Conservation (phyloP, 2,113 vertebrate genomes). For the Mixornis gularis region DNA sequence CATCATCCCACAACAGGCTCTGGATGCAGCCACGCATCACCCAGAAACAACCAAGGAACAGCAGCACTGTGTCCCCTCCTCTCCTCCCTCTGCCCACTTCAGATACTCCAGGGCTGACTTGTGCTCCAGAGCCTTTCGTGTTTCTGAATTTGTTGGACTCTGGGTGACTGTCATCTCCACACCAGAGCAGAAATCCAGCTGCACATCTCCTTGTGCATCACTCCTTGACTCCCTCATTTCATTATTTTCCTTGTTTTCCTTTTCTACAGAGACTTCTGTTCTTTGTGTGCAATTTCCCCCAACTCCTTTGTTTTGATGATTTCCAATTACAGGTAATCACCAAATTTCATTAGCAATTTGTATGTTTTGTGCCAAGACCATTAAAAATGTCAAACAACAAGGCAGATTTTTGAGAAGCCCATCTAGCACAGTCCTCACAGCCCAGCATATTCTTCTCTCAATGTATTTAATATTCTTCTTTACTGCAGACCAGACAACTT, state of each 20-base stretch:
- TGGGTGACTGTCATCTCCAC: neutral
- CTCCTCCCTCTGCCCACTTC: neutral
- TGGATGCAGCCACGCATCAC: rapidly evolving
- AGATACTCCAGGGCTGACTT: neutral
- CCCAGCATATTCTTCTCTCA: neutral
- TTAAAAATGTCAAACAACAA: neutral
- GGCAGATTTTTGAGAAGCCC: neutral
- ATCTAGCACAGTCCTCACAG: neutral
- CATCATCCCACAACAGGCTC: rapidly evolving
- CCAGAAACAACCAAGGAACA: neutral
- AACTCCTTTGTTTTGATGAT: neutral
- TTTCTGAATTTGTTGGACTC: neutral
- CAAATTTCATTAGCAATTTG: neutral
- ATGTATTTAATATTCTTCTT: neutral
- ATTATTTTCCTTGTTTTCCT: neutral
- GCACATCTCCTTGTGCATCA: neutral
- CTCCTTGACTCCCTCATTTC: neutral
- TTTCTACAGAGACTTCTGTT: neutral
- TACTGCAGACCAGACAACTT: neutral
- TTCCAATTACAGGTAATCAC: neutral
- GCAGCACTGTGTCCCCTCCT: neutral
- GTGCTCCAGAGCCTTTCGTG: rapidly evolving
- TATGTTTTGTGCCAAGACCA: neutral
- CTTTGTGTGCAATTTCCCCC: neutral
- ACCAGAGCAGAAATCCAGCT: neutral